These are phyloP conservation scores for Sebastes diploproa DNA, from an alignment of 2,797 vertebrate species.

Conservation along the genomic window DNA sequence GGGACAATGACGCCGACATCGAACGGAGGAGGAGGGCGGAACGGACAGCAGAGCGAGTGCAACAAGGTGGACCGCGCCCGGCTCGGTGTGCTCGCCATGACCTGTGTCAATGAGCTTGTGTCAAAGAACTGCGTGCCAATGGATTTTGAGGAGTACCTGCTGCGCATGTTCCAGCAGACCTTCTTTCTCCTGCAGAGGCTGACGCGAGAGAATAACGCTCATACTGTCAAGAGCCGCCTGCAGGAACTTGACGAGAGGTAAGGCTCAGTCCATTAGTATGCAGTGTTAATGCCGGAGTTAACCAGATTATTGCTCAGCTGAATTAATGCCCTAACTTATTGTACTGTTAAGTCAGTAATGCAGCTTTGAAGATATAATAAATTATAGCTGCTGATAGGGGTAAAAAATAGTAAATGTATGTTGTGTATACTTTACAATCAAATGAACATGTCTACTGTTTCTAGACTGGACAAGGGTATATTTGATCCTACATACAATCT, in stretches of 20 bases:
- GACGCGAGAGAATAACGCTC: conserved; percentile 90
- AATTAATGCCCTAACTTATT: no score
- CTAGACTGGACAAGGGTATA: no score
- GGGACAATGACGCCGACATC: conserved; percentile 64
- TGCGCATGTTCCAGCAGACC: conserved; percentile 99
- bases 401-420: no score
- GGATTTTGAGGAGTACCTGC: conserved; percentile 98
- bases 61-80: conserved; percentile 86
- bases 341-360: no score
- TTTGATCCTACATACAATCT: no score
- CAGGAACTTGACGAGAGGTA: conserved; percentile 98
- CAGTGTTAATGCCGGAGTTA: no score
- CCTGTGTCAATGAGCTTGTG: conserved; percentile 98
- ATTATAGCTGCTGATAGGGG: no score
- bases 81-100: conserved; percentile 95
- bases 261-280: conserved; percentile 1
- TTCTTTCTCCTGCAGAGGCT: conserved; percentile 98
- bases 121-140: conserved; percentile 99
- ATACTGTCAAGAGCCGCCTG: conserved; percentile 91
- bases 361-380: no score
- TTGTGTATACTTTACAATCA: no score
- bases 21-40: conserved; percentile 73
- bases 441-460: no score
- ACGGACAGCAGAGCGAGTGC: conserved; percentile 60
- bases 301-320: no score